These are phyloP conservation scores for Hozukius guyotensis DNA, from an alignment of 2,797 vertebrate species.

Conservation along the genomic window DNA sequence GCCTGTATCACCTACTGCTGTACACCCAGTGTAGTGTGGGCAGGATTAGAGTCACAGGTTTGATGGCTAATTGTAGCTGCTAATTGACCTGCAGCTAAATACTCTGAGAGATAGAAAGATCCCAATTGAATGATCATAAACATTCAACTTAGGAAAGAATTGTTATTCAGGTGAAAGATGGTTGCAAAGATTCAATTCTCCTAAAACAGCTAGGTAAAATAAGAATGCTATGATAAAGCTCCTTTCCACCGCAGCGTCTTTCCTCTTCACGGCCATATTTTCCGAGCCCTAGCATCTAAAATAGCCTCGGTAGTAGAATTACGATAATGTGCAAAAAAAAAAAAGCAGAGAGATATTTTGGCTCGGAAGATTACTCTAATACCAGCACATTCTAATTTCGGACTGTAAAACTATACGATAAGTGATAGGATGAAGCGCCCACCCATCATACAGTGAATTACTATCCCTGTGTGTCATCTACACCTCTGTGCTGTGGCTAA, in stretches of 20 bases:
- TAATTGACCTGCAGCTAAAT: conserved; percentile 13
- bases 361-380: conserved; percentile 4
- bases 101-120: not conserved
- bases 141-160: not conserved
- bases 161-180: not conserved
- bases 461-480: conserved; percentile 51
- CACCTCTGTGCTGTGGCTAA: conserved; percentile 60
- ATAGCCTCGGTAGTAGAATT: not conserved
- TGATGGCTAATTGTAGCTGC: conserved; percentile 29
- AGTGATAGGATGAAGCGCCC: conserved; percentile 31
- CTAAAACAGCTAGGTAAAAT: not conserved
- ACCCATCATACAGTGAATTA: conserved; percentile 25
- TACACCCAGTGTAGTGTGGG: not conserved
- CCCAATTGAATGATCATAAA: not conserved
- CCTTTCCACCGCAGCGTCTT: not conserved
- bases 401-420: conserved; percentile 34
- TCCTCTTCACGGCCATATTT: not conserved
- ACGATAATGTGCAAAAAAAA: not conserved
- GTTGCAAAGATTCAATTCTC: not conserved
- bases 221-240: not conserved
- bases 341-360: not conserved
- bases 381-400: conserved; percentile 20
- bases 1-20: not conserved
- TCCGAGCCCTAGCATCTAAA: not conserved
- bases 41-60: conserved; percentile 1